These are phyloP conservation scores for Laticauda laticaudata DNA, from an alignment of 2,113 vertebrate species.

Conservation along the genomic window DNA sequence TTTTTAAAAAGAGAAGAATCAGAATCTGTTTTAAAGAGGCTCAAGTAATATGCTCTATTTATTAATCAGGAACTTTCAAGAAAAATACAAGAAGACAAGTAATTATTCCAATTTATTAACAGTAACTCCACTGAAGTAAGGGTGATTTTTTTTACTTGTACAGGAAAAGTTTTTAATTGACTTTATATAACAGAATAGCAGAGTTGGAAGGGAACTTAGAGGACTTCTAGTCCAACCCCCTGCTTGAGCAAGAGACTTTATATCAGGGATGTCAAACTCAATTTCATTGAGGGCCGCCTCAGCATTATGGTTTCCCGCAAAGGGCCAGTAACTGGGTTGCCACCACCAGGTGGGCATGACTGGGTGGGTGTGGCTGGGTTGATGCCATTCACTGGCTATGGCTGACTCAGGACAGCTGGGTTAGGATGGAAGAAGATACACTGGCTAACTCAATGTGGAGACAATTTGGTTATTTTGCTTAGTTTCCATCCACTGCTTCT, in stretches of 20 bases:
- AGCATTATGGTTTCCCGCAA: too few species aligned
- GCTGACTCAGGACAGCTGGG: too few species aligned
- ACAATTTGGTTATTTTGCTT: too few species aligned
- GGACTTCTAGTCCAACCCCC: not conserved
- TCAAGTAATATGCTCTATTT: not conserved
- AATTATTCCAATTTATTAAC: not conserved
- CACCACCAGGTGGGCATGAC: too few species aligned
- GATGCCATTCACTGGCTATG: accelerated
- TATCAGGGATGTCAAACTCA: not conserved
- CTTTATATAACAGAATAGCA: not conserved
- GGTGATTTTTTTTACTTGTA: not conserved
- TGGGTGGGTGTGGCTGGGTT: too few species aligned
- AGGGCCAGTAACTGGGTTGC: too few species aligned
- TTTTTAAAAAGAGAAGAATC: not conserved
- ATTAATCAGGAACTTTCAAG: not conserved
- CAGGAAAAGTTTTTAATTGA: not conserved
- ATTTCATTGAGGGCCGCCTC: too few species aligned
- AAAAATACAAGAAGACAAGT: not conserved
- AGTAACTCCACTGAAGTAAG: not conserved
- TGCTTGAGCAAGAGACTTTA: not conserved
- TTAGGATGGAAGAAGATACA: too few species aligned
- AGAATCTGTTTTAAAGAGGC: not conserved
- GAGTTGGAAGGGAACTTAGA: not conserved
- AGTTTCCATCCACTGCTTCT: too few species aligned
- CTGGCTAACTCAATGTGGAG: too few species aligned